Conservation (phyloP, 2,888 invertebrate species). For the Hofmannophila pseudospretella region DNA sequence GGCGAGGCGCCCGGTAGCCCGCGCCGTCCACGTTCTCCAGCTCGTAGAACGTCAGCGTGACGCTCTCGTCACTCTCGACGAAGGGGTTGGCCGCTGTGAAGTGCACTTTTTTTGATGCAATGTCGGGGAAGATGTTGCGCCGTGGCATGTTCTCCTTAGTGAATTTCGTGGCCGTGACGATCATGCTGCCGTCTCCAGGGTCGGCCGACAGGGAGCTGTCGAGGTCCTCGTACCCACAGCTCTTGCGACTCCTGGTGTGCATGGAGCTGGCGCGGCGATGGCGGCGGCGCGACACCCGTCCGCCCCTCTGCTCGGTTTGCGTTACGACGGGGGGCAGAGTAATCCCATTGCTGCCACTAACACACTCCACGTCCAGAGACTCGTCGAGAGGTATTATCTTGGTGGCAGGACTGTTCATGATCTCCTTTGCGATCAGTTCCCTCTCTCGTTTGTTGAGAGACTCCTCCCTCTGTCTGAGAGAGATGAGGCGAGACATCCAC, state of each 20-base stretch:
- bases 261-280: constrained; percentile 43
- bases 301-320: constrained; percentile 27
- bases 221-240: constrained; percentile 71
- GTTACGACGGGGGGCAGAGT: constrained; percentile 57
- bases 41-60: constrained; percentile 68
- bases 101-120: constrained; percentile 62
- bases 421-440: constrained; percentile 62
- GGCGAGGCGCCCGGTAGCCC: constrained; percentile 37
- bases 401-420: constrained; percentile 53
- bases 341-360: constrained; percentile 51
- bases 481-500: constrained; percentile 76
- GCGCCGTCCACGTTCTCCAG: constrained; percentile 47
- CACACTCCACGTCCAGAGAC: constrained; percentile 22
- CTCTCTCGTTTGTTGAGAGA: constrained; percentile 71
- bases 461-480: constrained; percentile 70
- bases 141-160: constrained; percentile 66
- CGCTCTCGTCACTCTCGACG: constrained; percentile 70
- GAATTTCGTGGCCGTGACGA: constrained; percentile 73
- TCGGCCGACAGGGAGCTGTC: constrained; percentile 80
- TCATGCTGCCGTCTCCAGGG: constrained; percentile 71
- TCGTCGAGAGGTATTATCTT: constrained; percentile 43
- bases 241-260: constrained; percentile 43
- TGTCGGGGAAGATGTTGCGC: constrained; percentile 59
- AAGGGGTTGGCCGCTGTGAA: constrained; percentile 67
- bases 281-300: constrained; percentile 41